A percentile compares a stretch with the other conserved stretches of the same genome.
Conservation (phyloP, 1,140 invertebrate genomes). For the Conopomorpha cramerella region DNA sequence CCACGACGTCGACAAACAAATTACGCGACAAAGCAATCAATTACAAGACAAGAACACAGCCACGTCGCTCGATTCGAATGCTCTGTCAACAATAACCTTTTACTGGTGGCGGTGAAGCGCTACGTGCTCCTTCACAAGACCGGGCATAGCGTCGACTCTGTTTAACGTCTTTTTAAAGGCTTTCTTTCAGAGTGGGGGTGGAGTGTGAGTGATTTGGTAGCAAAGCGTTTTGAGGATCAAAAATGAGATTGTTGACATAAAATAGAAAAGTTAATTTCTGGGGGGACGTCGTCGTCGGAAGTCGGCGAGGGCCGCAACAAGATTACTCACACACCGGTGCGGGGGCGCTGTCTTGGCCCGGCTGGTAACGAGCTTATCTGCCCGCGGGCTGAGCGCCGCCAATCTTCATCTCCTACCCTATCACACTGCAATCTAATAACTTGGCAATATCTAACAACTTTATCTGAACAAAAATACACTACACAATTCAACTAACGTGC, state of each 20-base stretch:
- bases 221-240: constrained; percentile 31
- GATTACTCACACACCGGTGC: constrained; percentile 39
- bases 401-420: constrained; percentile 32
- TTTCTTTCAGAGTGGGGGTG: too few relatives aligned
- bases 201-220: too few relatives aligned
- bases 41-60: constrained; percentile 49
- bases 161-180: constrained; percentile 22
- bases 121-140: constrained; percentile 24
- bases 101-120: constrained; percentile 33
- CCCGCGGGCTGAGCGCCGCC: constrained; percentile 35
- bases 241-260: constrained; percentile 49
- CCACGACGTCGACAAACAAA: constrained; percentile 46
- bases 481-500: too few relatives aligned
- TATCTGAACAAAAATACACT: too few relatives aligned
- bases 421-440: too few relatives aligned
- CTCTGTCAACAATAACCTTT: constrained; percentile 57
- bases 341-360: constrained; percentile 16
- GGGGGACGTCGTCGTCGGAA: constrained; percentile 39
- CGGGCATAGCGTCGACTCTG: too few relatives aligned
- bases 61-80: constrained; percentile 45
- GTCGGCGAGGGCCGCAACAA: constrained; percentile 42
- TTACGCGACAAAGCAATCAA: constrained; percentile 60
- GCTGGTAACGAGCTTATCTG: constrained; percentile 56
- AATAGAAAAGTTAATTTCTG: constrained; percentile 47
- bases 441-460: too few relatives aligned